phyloP scores from a whole-genome alignment of 2,113 vertebrate genomes.

The Orthonyx spaldingii region DNA sequence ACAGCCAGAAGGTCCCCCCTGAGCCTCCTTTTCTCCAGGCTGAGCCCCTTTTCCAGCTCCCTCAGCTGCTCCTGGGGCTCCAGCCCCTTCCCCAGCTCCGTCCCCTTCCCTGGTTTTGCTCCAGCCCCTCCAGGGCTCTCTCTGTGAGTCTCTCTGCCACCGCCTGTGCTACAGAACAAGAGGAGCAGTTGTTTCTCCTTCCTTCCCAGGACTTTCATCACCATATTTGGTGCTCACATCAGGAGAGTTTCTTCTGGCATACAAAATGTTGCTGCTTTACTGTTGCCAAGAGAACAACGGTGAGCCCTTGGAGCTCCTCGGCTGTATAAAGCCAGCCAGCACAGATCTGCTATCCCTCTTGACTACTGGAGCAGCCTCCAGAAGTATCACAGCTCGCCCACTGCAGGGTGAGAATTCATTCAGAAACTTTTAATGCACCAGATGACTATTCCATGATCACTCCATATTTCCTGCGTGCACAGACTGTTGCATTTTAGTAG shows the following conservation, averaged over 20 bases:
- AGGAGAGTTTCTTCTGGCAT: neutral
- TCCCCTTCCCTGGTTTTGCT: neutral
- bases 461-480: accelerated
- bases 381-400: accelerated
- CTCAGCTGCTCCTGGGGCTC: no score
- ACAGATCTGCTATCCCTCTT: accelerated
- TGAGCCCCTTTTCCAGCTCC: neutral
- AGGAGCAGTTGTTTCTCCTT: neutral
- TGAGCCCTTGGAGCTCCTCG: neutral
- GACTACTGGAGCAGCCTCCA: neutral
- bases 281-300: neutral
- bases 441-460: accelerated
- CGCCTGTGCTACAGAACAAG: accelerated
- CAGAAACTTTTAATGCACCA: accelerated
- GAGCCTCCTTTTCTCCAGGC: neutral
- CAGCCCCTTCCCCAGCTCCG: no score
- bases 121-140: accelerated
- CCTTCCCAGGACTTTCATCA: neutral
- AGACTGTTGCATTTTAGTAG: accelerated
- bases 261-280: accelerated
- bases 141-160: accelerated
- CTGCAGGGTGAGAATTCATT: accelerated
- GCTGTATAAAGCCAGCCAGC: accelerated
- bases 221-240: neutral
- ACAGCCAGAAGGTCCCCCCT: neutral